Base-by-base conservation (phyloP, 2,113 vertebrate genomes). In the Hymenochirus boettgeri region DNA sequence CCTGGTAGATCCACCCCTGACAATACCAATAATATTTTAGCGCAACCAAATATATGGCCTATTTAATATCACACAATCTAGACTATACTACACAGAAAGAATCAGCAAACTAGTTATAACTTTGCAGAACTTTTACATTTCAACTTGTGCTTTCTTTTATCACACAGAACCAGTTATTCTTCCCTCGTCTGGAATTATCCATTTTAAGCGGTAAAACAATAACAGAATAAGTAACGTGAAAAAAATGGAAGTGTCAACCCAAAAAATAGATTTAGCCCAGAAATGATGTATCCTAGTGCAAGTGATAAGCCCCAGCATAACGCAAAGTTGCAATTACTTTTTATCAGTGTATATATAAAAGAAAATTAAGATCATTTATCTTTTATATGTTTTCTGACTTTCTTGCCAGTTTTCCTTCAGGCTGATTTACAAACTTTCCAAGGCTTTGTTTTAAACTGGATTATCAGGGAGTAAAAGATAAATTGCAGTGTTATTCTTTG, bases 281-380 rank as follows among this genome's bases (percentile, higher is more conserved):
- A 31, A 47, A 56, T 64, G 62, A 64, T 64, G 37, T 55, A 45
- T 55, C 33, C 22, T 29, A 52, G 13, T 18, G 17, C 18, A 52
- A 27, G 62, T 22, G 51, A 56, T 64, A 56, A 64, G 62, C 35
- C 54, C 27, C 7, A 46, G 37, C 19, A 15, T n/a, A 23, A 55
- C 24, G 25, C 22, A 29, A 23, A 46, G 35, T 52, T 64, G 51
- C 35, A 54, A 55, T 47, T 64, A 56, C 52, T 19, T 24, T 47
- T 64, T 56, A 64, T 27, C 52, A 47, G 51, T 13, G 3, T 31
- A 56, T 52, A 64, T 56, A 64, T 47, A 56, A 64, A 56, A 47
- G 62, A 46, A 64, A 64, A 64, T 64, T 56, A 64, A 47, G 52
- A 56, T 56, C 52, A 64, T 64, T 31, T 24, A 56, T 64, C 62